These are phyloP conservation scores for Tauraco hartlaubi DNA, from an alignment of 2,797 vertebrate genomes.

Conservation along the genomic window DNA sequence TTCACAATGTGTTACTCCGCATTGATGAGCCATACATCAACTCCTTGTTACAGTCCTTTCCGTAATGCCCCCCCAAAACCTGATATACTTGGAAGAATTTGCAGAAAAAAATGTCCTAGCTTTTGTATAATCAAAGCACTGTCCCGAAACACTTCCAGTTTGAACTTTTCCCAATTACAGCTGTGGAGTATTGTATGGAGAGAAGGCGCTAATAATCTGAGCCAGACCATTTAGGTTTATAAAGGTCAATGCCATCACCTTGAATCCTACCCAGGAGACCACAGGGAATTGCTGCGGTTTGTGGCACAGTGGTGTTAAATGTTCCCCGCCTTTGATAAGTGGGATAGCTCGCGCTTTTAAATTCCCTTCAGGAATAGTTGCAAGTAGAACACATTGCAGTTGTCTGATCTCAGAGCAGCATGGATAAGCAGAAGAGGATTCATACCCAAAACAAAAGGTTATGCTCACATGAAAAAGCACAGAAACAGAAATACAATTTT, in stretches of 20 bases:
- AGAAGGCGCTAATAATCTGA: neutral
- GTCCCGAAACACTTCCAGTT: neutral
- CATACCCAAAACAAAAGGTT: slow-evolving; percentile 5
- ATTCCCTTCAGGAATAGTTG: slow-evolving; percentile 54
- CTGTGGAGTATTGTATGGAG: neutral
- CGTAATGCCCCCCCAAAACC: neutral
- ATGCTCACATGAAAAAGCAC: neutral
- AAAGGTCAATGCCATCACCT: slow-evolving; percentile 52
- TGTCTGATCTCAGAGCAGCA: slow-evolving; percentile 7
- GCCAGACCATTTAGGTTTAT: slow-evolving; percentile 3
- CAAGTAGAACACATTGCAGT: neutral
- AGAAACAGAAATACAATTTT: neutral
- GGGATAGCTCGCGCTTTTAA: neutral
- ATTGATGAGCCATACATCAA: neutral
- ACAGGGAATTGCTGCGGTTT: neutral
- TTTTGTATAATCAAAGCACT: neutral
- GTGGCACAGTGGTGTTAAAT: slow-evolving; percentile 20
- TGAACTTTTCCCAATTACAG: neutral
- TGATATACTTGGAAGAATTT: neutral
- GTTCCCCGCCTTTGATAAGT: slow-evolving; percentile 36
- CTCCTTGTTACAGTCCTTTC: neutral
- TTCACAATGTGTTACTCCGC: neutral
- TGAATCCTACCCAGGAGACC: slow-evolving; percentile 28
- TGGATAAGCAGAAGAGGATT: neutral
- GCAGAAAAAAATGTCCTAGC: neutral